Percentiles rank a stretch among this genome's conserved stretches.
phyloP scores from a whole-genome alignment of 1,140 invertebrate species.

The Neoseiulus cucumeris region DNA sequence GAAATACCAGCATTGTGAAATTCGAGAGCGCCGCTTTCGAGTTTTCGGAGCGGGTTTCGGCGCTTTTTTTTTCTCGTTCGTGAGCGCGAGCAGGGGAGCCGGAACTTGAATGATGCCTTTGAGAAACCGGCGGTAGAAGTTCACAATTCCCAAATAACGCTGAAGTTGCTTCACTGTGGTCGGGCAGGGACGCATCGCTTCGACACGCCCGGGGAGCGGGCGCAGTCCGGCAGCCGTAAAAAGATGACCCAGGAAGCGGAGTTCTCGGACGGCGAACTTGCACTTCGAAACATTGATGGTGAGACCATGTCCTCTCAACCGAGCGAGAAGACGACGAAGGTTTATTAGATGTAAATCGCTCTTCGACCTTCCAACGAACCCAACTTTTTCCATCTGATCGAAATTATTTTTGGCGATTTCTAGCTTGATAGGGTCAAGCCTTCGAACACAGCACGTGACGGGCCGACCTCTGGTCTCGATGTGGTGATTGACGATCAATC shows the following conservation, averaged over 20 bases:
- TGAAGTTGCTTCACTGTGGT: slow-evolving; percentile 21
- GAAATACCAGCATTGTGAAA: slow-evolving; percentile 13
- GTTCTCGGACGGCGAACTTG: slow-evolving; percentile 14
- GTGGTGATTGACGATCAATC: no score
- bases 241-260: slow-evolving; percentile 13
- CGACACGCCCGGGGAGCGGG: not conserved
- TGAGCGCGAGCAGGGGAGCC: not conserved
- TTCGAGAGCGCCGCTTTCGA: slow-evolving; percentile 25
- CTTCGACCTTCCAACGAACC: no score
- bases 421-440: no score
- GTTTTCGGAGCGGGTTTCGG: slow-evolving; percentile 20
- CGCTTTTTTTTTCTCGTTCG: no score
- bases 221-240: slow-evolving; percentile 11
- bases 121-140: slow-evolving; percentile 16
- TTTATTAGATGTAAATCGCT: not conserved
- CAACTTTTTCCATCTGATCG: no score
- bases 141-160: slow-evolving; percentile 27
- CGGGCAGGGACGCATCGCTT: slow-evolving; percentile 24
- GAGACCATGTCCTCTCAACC: not conserved
- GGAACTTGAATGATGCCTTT: not conserved
- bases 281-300: slow-evolving; percentile 14
- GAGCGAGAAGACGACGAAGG: not conserved
- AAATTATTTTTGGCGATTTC: no score
- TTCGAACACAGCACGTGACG: no score
- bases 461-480: no score